These are phyloP conservation scores for Anhinga anhinga DNA, from an alignment of 2,113 vertebrate species.

Conservation along the genomic window DNA sequence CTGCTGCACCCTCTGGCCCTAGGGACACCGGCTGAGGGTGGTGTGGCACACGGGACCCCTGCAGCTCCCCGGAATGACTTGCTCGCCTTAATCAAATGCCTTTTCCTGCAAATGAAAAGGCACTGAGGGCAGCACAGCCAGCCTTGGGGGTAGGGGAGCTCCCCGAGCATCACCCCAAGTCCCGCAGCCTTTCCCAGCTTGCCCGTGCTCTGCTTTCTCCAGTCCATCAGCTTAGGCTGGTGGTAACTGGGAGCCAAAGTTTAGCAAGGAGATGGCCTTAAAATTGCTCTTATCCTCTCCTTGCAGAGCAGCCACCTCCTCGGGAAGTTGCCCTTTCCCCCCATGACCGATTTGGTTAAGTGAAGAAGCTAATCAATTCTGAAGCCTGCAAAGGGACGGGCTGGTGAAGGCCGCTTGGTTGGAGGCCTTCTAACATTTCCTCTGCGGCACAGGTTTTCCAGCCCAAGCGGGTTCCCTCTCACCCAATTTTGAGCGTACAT, in stretches of 20 bases:
- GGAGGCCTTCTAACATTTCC: not conserved
- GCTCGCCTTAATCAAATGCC: not conserved
- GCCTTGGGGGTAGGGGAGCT: rapidly evolving
- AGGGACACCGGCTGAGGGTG: rapidly evolving
- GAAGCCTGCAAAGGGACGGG: not conserved
- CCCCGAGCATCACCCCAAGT: no score
- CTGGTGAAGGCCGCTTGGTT: not conserved
- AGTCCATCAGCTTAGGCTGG: not conserved
- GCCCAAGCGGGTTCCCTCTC: not conserved
- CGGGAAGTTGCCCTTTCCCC: not conserved
- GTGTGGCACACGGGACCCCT: rapidly evolving
- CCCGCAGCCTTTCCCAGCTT: not conserved
- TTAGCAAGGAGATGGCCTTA: not conserved
- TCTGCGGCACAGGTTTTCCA: not conserved
- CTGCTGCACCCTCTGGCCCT: not conserved
- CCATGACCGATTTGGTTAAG: not conserved
- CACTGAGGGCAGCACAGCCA: not conserved
- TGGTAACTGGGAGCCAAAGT: not conserved
- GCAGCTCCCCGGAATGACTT: not conserved
- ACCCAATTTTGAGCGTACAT: not conserved
- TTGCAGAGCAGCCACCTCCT: not conserved
- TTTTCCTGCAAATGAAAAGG: not conserved
- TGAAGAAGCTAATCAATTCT: not conserved
- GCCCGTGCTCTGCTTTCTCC: not conserved
- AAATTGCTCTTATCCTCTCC: not conserved